Conservation (phyloP, 2,797 vertebrate genomes). For the Anableps anableps region DNA sequence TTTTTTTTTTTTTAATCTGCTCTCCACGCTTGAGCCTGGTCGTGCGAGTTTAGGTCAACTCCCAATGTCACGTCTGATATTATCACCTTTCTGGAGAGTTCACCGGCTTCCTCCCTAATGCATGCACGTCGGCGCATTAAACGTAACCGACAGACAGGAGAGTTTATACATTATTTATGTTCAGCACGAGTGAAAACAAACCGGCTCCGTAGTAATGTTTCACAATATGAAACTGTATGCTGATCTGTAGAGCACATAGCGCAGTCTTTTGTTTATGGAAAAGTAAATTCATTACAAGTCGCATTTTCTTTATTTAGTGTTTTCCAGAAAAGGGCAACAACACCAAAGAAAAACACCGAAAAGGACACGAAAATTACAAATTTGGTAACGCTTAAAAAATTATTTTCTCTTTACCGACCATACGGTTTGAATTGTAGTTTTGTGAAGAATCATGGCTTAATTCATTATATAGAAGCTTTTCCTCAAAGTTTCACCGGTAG, state of each 20-base stretch:
- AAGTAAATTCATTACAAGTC: slow-evolving; percentile 20
- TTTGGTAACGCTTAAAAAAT: background rate
- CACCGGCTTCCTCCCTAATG: slow-evolving; percentile 68
- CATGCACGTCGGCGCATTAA: slow-evolving; percentile 67
- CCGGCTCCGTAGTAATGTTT: slow-evolving; percentile 42
- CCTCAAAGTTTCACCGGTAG: slow-evolving; percentile 14
- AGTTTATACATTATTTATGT: slow-evolving; percentile 76
- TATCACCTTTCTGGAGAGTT: slow-evolving; percentile 50
- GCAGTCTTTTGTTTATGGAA: slow-evolving; percentile 44
- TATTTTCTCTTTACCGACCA: slow-evolving; percentile 19
- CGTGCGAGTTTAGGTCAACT: slow-evolving; percentile 43
- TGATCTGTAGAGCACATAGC: slow-evolving; percentile 26
- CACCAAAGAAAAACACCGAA: background rate
- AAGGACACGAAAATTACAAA: background rate
- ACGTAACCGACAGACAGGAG: slow-evolving; percentile 70
- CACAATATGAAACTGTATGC: slow-evolving; percentile 46
- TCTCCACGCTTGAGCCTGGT: slow-evolving; percentile 50
- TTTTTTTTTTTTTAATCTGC: slow-evolving; percentile 35
- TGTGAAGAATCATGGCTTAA: background rate
- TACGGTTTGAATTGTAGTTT: background rate
- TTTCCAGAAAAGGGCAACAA: background rate
- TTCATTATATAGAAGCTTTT: slow-evolving; percentile 1
- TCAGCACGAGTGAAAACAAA: slow-evolving; percentile 69
- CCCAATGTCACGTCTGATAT: slow-evolving; percentile 53
- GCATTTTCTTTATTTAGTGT: slow-evolving; percentile 25